Evolutionary conservation across 2,113 vertebrate genomes (phyloP).

Genomic region (Rhea pennata): DNA sequence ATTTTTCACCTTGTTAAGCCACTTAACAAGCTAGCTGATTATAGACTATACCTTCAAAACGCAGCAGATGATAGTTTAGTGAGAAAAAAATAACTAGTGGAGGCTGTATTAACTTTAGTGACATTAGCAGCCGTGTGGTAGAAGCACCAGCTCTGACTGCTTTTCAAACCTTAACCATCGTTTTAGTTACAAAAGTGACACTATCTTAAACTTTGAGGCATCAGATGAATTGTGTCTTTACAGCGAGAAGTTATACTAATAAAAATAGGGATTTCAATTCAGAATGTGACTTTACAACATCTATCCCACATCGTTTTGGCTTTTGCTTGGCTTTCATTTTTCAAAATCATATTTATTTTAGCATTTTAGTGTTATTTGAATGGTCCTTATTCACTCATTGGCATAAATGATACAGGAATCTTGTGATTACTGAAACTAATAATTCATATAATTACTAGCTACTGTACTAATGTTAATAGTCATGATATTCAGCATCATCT

Average conservation of each 20-base stretch:
- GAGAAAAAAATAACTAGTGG: constrained; percentile 18
- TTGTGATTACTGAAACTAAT: background rate
- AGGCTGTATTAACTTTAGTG: background rate
- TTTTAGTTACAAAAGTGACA: background rate
- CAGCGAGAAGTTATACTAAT: background rate
- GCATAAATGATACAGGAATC: background rate
- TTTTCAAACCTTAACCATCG: background rate
- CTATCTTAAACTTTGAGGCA: background rate
- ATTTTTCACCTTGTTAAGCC: constrained; percentile 74
- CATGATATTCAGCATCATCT: background rate
- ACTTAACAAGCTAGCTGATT: constrained; percentile 72
- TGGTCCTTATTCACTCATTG: background rate
- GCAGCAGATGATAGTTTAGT: constrained; percentile 23
- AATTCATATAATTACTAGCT: background rate
- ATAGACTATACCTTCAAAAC: constrained; percentile 63
- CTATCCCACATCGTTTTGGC: background rate
- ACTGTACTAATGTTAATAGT: background rate
- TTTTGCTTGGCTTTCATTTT: background rate
- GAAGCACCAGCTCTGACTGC: background rate
- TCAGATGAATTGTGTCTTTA: background rate
- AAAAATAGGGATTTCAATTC: background rate
- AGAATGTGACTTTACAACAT: background rate
- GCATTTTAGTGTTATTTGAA: background rate
- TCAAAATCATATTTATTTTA: background rate
- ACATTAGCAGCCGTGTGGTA: background rate